Percentiles rank a stretch among this genome's conserved stretches.
phyloP scores from a whole-genome alignment of 2,797 vertebrate species.

The Buphagus erythrorhynchus region DNA sequence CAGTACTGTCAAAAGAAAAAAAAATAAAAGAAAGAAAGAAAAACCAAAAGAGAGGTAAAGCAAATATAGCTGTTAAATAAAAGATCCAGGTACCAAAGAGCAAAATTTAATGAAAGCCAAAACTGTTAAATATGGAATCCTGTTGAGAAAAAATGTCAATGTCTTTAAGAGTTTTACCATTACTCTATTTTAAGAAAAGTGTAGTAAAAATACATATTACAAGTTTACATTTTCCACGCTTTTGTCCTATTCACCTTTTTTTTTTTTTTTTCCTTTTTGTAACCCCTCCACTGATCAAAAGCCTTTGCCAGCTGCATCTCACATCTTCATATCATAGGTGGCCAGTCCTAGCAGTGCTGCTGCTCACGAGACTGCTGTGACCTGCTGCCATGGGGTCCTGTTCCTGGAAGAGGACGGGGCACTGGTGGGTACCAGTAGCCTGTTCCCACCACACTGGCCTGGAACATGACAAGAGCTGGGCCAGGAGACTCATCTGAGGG shows the following conservation, averaged over 20 bases:
- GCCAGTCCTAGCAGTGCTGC: constrained; percentile 37
- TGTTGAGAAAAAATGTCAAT: constrained; percentile 83
- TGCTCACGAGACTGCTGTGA: not conserved
- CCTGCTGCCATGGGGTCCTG: constrained; percentile 34
- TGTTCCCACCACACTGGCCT: not conserved
- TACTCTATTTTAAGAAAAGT: constrained; percentile 87
- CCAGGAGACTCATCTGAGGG: not conserved
- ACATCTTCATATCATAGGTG: not conserved
- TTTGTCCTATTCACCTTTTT: constrained; percentile 53
- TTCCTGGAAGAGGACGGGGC: constrained; percentile 29
- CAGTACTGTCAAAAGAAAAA: constrained; percentile 46
- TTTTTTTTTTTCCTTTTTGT: not conserved
- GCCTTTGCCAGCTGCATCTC: constrained; percentile 54
- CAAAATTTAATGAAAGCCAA: constrained; percentile 86
- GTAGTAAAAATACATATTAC: constrained; percentile 89
- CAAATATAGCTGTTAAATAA: constrained; percentile 81
- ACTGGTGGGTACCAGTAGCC: not conserved
- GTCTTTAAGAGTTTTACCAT: constrained; percentile 78
- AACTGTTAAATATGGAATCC: constrained; percentile 83
- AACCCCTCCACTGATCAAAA: constrained; percentile 50
- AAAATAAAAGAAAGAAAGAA: not conserved
- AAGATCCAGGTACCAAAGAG: constrained; percentile 85
- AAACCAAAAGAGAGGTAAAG: constrained; percentile 63
- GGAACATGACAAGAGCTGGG: not conserved
- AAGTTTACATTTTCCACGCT: constrained; percentile 79